These are phyloP conservation scores for Meliscaeva auricollis DNA, from an alignment of 2,888 invertebrate species.

Conservation along the genomic window DNA sequence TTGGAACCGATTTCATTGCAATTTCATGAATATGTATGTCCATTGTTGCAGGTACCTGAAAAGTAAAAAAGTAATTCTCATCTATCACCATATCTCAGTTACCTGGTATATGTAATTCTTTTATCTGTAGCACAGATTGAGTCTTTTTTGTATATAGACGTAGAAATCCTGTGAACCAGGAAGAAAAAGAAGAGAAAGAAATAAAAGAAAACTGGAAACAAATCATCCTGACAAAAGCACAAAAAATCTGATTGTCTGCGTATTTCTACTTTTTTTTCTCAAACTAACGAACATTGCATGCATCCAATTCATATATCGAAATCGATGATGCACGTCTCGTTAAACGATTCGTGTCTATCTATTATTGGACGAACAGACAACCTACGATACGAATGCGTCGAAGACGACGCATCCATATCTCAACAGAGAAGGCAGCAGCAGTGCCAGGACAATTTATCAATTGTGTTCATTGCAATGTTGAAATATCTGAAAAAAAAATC, in stretches of 20 bases:
- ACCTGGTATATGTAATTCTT: constrained; percentile 5
- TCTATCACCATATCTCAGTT: constrained; percentile 1
- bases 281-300: constrained; percentile 50
- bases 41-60: neutral
- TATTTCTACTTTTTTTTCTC: neutral
- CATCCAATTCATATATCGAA: constrained; percentile 20
- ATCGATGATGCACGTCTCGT: constrained; percentile 45
- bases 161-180: neutral
- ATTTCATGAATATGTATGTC: neutral
- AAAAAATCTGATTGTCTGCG: constrained; percentile 55
- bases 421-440: constrained; percentile 14
- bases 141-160: constrained; percentile 22
- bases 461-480: constrained; percentile 41
- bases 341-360: constrained; percentile 62
- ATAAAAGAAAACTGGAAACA: constrained; percentile 12
- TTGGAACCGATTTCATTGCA: constrained; percentile 20
- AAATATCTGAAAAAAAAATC: constrained; percentile 60
- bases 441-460: constrained; percentile 58
- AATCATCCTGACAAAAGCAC: constrained; percentile 57
- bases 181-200: neutral
- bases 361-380: constrained; percentile 41
- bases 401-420: constrained; percentile 9
- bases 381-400: neutral
- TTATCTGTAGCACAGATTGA: neutral
- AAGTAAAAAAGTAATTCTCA: constrained; percentile 8